A percentile compares a stretch with the other conserved stretches of the same genome.
phyloP scores from a whole-genome alignment of 1,140 invertebrate genomes.

The Drosophila ohnishii region DNA sequence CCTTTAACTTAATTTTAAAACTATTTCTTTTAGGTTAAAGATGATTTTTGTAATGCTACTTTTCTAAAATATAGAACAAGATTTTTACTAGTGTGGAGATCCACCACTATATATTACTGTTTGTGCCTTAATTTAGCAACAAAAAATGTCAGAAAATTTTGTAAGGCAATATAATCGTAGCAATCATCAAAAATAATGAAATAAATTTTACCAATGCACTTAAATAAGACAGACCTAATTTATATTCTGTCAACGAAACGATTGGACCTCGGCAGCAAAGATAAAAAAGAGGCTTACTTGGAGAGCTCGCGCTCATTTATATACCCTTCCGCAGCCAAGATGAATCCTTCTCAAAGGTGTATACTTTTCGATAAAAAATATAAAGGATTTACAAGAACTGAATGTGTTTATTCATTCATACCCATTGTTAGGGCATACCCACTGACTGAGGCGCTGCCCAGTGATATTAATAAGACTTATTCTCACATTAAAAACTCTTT shows the following conservation, averaged over 20 bases:
- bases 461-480: conserved; percentile 46
- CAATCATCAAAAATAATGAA: conserved; percentile 60
- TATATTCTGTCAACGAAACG: conserved; percentile 58
- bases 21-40: too few species aligned
- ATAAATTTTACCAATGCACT: conserved; percentile 55
- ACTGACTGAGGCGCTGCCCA: background rate
- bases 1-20: too few species aligned
- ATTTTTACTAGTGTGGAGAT: background rate
- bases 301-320: background rate
- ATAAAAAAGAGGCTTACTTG: conserved; percentile 13
- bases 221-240: conserved; percentile 58
- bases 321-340: background rate
- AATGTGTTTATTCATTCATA: background rate
- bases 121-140: background rate
- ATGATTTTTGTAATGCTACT: too few species aligned
- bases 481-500: conserved; percentile 39
- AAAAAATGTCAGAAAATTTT: conserved; percentile 3
- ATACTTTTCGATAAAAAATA: background rate
- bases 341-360: background rate
- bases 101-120: too few species aligned
- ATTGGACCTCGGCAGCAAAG: conserved; percentile 4
- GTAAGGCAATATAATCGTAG: conserved; percentile 32
- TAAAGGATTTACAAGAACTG: background rate
- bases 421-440: background rate
- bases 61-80: too few species aligned